A percentile compares a stretch with the other conserved stretches of the same genome.
Evolutionary conservation across 2,113 vertebrate genomes (phyloP).

Genomic region (Coregonus clupeaformis): DNA sequence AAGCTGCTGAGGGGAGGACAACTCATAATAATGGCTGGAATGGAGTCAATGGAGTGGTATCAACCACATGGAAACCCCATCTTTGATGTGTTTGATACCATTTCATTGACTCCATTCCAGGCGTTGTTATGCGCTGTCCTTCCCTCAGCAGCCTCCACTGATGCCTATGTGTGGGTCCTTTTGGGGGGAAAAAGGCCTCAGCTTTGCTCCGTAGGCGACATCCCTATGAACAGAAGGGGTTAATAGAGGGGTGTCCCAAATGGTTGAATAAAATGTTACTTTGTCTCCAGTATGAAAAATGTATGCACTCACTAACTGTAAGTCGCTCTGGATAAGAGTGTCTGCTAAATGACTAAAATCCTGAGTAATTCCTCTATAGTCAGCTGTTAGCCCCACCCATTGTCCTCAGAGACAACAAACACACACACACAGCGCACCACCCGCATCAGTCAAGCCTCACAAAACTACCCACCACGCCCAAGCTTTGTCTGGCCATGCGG

Average conservation of each 20-base stretch:
- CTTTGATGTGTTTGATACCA: too few relatives aligned
- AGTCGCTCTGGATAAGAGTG: too few relatives aligned
- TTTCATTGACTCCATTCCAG: too few relatives aligned
- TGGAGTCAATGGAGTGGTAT: too few relatives aligned
- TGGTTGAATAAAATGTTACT: conserved; percentile 67
- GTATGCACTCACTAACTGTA: too few relatives aligned
- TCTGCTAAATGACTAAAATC: too few relatives aligned
- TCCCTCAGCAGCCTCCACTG: too few relatives aligned
- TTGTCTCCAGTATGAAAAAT: conserved; percentile 57
- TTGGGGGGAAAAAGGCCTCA: background rate
- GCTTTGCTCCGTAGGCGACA: background rate
- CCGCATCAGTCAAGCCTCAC: conserved; percentile 46
- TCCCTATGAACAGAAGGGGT: background rate
- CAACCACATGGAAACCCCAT: too few relatives aligned
- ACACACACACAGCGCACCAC: conserved; percentile 13
- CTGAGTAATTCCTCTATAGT: conserved; percentile 33
- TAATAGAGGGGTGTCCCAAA: conserved; percentile 47
- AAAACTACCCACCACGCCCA: conserved; percentile 56
- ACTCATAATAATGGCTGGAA: too few relatives aligned
- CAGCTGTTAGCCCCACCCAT: conserved; percentile 60
- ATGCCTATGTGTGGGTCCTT: background rate
- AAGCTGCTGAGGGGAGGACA: too few relatives aligned
- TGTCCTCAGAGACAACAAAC: conserved; percentile 40
- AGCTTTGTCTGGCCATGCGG: conserved; percentile 75
- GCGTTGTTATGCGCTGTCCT: too few relatives aligned